Percentiles rank a stretch among this genome's conserved stretches.
These are phyloP conservation scores for Gila orcuttii DNA, from an alignment of 2,113 vertebrate species.

Conservation along the genomic window DNA sequence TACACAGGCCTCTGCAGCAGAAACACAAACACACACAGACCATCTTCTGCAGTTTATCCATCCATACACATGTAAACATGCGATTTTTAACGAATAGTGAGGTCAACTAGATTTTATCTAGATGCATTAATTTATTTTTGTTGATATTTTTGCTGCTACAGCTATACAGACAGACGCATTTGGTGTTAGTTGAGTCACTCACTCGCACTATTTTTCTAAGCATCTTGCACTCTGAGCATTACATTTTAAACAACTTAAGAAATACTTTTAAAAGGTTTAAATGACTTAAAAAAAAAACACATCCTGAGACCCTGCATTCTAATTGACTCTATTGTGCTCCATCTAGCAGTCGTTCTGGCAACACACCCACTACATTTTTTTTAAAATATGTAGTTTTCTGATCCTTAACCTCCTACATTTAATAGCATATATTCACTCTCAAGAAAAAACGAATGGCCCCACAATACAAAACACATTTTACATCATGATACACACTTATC, in stretches of 20 bases:
- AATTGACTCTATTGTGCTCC: neutral
- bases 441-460: neutral
- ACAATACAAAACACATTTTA: neutral
- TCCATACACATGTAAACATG: neutral
- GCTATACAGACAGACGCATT: neutral
- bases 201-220: neutral
- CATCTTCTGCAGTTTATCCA: neutral
- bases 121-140: neutral
- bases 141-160: neutral
- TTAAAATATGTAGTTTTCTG: neutral
- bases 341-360: neutral
- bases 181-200: neutral
- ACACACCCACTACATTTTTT: neutral
- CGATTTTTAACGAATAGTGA: neutral
- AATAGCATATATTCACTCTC: neutral
- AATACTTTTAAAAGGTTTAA: neutral
- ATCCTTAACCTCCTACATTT: neutral
- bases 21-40: neutral
- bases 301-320: neutral
- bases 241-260: neutral
- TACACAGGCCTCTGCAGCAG: conserved; percentile 26
- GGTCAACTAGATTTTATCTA: neutral
- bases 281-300: neutral
- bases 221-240: neutral
- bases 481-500: neutral